Percentiles rank a stretch among this genome's conserved stretches.
These are phyloP conservation scores for Tachyglossus aculeatus DNA, from an alignment of 2,797 vertebrate species.

Conservation along the genomic window DNA sequence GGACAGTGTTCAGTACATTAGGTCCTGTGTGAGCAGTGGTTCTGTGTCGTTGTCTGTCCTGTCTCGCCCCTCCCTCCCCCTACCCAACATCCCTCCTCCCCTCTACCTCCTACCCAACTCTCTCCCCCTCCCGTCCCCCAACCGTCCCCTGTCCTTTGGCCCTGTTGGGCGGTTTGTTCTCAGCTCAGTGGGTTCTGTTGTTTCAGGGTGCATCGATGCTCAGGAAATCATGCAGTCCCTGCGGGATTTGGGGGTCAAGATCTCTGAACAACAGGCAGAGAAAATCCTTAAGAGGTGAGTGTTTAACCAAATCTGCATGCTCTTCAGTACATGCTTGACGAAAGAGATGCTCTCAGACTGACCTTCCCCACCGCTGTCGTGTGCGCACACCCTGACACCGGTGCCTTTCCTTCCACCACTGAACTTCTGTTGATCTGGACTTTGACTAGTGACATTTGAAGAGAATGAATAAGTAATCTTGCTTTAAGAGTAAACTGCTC, in stretches of 20 bases:
- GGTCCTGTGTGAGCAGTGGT: too few species aligned
- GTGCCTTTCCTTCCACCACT: neutral
- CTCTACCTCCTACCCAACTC: fast-evolving
- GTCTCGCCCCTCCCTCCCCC: too few species aligned
- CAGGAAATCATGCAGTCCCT: slow-evolving; percentile 97
- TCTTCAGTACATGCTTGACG: neutral
- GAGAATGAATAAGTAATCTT: neutral
- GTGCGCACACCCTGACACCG: neutral
- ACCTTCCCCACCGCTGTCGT: neutral
- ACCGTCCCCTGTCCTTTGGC: fast-evolving
- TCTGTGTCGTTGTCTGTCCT: too few species aligned
- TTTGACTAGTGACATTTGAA: slow-evolving; percentile 2
- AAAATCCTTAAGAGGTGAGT: slow-evolving; percentile 93
- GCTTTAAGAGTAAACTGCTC: neutral
- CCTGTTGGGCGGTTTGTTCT: fast-evolving
- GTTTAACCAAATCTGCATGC: neutral
- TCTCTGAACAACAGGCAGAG: slow-evolving; percentile 94
- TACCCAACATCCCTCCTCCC: too few species aligned
- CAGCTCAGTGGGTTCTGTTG: slow-evolving; percentile 10
- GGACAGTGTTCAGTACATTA: neutral
- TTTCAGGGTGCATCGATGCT: slow-evolving; percentile 87
- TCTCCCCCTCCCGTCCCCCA: too few species aligned
- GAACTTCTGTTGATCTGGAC: neutral
- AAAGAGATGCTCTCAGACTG: neutral
- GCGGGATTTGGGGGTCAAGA: slow-evolving; percentile 92